Evolutionary conservation across 2,797 vertebrate species (phyloP), one percentile per base, ranked within the genome.

Genomic region (Chaetophractus vellerosus): DNA sequence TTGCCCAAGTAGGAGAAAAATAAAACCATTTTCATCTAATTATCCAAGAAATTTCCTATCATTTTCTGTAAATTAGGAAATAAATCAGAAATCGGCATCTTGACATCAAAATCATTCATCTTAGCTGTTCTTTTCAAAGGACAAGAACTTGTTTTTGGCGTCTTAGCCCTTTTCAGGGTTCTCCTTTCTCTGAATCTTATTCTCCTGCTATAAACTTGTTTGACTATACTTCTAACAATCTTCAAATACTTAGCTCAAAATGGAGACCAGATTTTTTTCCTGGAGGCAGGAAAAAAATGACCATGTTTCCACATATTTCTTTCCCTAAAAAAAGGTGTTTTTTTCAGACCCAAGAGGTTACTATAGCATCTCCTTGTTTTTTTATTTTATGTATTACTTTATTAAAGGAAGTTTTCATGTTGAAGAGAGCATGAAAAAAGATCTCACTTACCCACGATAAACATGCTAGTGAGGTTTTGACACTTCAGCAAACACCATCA

Each of bases 401-500:
- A 89, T 87, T 94, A 94, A 95, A 95, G 24, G 85, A 83, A 52
- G 33, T 92, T 91, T 83, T 93, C 31, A 50, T 78, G 41, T 94
- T 84, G 85, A 96, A 74, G 81, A 74, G 33, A 59, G 52, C 61
- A 94, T 71, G 72, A 24, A 28, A 93, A 88, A 69, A 97, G 69
- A 26, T 21, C 52, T 97, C 89, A 93, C 80, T 96, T 80, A 57
- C 16, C 72, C 16, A 4, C 0, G 33, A 92, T 89, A 90, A 96
- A 96, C 92, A 94, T 76, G 89, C 91, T 36, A 52, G 36, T 81
- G 95, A 93, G 41, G 96, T 96, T 98, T 96, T 96, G 87, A 97
- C 95, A 91, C 91, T n/a, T 97, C 24, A 63, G 11, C 92, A 86
- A 68, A 83, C 68, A 61, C 94, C 66, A 2, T 57, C 23, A 1